These are phyloP conservation scores for Selenia dentaria DNA, from an alignment of 2,888 invertebrate species.

Conservation along the genomic window DNA sequence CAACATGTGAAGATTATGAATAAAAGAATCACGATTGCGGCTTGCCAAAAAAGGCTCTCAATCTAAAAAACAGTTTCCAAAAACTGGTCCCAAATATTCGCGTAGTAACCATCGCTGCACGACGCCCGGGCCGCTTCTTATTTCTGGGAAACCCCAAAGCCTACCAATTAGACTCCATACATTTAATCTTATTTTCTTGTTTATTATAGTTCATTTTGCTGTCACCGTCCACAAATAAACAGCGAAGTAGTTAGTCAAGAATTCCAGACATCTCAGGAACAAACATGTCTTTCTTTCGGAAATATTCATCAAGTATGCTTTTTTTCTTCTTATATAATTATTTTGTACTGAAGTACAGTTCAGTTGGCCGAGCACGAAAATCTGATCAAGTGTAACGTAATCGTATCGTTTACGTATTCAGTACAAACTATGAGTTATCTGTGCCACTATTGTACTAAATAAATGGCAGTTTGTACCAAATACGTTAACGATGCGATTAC, in stretches of 20 bases:
- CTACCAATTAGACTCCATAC: constrained; percentile 22
- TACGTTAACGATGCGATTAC: no score
- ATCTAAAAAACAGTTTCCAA: constrained; percentile 9
- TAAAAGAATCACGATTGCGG: not conserved
- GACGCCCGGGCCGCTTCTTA: constrained; percentile 7
- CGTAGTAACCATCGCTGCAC: constrained; percentile 1
- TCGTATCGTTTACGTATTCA: no score
- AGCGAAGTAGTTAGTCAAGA: constrained; percentile 14
- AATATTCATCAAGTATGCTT: constrained; percentile 1
- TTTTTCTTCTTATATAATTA: no score
- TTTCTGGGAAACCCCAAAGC: constrained; percentile 24
- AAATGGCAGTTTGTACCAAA: no score
- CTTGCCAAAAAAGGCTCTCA: not conserved
- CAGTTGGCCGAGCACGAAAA: no score
- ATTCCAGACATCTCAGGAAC: constrained; percentile 12
- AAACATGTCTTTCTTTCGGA: constrained; percentile 9
- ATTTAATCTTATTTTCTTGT: constrained; percentile 20
- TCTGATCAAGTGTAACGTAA: no score
- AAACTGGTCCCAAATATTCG: constrained; percentile 11
- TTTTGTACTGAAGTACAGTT: no score
- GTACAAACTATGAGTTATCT: no score
- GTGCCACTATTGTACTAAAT: no score
- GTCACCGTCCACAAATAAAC: constrained; percentile 24
- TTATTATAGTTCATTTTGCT: constrained; percentile 21
- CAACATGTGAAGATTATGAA: no score